Evolutionary conservation across 92 coral and sea anemone species (phyloP).

Genomic region (Bergia sp.): DNA sequence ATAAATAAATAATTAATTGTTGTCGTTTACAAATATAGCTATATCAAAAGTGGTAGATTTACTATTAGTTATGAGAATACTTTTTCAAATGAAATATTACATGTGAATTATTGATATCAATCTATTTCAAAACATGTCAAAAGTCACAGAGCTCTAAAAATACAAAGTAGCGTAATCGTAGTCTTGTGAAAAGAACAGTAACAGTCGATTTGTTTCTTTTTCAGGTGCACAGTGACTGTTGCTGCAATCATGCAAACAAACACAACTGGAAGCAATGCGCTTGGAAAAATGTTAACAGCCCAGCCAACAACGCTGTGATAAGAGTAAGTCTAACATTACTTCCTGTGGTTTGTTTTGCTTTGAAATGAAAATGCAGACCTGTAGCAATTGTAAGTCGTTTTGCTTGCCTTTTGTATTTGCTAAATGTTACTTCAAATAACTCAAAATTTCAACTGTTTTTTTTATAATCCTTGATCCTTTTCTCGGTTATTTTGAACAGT

Average conservation of each 20-base stretch:
- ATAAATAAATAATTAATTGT: too few relatives aligned
- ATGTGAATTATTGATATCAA: too few relatives aligned
- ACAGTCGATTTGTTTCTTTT: background rate
- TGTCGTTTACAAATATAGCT: too few relatives aligned
- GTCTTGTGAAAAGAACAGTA: background rate
- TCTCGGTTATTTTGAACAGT: too few relatives aligned
- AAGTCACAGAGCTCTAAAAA: background rate
- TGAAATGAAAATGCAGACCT: background rate
- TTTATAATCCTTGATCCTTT: too few relatives aligned
- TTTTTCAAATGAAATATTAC: too few relatives aligned
- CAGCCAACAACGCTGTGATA: background rate
- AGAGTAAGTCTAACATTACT: background rate
- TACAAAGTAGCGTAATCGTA: background rate
- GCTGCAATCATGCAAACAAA: background rate
- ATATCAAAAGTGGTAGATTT: too few relatives aligned
- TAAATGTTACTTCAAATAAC: background rate
- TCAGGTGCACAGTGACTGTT: constrained; percentile 9
- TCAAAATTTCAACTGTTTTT: too few relatives aligned
- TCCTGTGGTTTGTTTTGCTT: background rate
- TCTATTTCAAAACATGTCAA: background rate
- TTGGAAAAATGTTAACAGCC: background rate
- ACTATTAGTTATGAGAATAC: too few relatives aligned
- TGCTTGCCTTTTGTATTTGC: background rate
- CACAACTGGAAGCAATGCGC: constrained; percentile 28
- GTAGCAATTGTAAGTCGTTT: background rate